Evolutionary conservation across 2,113 vertebrate genomes (phyloP).

Genomic region (Erythrocercus mccallii): DNA sequence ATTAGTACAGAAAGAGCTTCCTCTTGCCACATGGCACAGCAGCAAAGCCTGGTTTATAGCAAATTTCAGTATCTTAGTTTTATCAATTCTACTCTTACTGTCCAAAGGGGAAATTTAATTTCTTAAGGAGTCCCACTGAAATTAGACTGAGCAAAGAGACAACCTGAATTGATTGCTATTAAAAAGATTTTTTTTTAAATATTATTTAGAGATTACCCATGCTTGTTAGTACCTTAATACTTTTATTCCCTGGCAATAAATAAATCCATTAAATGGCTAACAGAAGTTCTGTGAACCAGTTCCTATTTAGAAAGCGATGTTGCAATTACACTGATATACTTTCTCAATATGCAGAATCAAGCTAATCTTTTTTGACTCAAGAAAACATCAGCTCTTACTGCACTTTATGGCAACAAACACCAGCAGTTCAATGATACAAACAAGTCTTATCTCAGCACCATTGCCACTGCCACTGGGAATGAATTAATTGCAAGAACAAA

Average conservation of each 20-base stretch:
- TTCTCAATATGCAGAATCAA: not conserved
- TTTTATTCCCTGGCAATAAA: not conserved
- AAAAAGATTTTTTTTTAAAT: not conserved
- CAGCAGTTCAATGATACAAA: not conserved
- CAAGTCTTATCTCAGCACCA: not conserved
- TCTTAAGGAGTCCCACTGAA: not conserved
- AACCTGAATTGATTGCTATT: not conserved
- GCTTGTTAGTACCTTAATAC: not conserved
- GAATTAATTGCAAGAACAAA: slow-evolving; percentile 48
- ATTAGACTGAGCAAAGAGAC: not conserved
- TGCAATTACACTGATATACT: not conserved
- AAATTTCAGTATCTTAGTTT: not conserved
- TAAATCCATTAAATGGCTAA: not conserved
- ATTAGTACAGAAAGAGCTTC: not conserved
- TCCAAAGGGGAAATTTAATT: not conserved
- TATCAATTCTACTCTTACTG: not conserved
- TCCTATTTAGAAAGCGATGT: not conserved
- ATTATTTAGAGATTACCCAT: not conserved
- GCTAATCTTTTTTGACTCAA: not conserved
- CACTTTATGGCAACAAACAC: not conserved
- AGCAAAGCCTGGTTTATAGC: not conserved
- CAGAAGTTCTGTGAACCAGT: not conserved
- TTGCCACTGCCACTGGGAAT: slow-evolving; percentile 22
- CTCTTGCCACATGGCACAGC: not conserved
- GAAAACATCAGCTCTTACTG: not conserved